phyloP scores from a whole-genome alignment of 2,888 invertebrate genomes.

The Argyra leucocephala region DNA sequence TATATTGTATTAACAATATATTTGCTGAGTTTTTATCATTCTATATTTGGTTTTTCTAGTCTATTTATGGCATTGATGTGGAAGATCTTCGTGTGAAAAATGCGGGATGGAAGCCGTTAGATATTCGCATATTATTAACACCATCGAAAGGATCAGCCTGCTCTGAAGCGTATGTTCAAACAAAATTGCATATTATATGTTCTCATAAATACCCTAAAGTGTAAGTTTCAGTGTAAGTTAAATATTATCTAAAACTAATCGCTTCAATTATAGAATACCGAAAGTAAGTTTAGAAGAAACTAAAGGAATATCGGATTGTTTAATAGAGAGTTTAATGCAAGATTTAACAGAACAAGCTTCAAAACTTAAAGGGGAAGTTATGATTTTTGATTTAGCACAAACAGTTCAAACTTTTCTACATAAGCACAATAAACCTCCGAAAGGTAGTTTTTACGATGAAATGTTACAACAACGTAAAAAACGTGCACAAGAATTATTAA shows the following conservation, averaged over 20 bases:
- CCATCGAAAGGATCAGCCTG: slow-evolving; percentile 70
- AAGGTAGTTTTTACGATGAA: slow-evolving; percentile 80
- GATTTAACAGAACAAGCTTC: slow-evolving; percentile 53
- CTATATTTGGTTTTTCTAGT: slow-evolving; percentile 44
- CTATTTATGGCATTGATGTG: slow-evolving; percentile 66
- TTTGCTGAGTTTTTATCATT: neutral
- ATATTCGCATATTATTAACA: slow-evolving; percentile 60
- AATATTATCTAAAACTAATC: too few relatives aligned
- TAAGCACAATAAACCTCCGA: slow-evolving; percentile 68
- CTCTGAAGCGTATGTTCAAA: slow-evolving; percentile 54
- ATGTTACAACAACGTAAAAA: slow-evolving; percentile 68
- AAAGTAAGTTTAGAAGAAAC: slow-evolving; percentile 60
- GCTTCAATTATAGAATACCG: slow-evolving; percentile 52
- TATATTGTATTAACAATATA: neutral
- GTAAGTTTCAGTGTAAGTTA: slow-evolving; percentile 46
- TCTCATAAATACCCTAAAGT: slow-evolving; percentile 68
- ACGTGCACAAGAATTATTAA: slow-evolving; percentile 53
- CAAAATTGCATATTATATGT: slow-evolving; percentile 68
- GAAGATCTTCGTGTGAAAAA: slow-evolving; percentile 54
- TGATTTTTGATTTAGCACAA: slow-evolving; percentile 76
- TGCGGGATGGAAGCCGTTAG: slow-evolving; percentile 57
- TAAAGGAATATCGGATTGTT: slow-evolving; percentile 68
- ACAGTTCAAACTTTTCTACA: slow-evolving; percentile 71
- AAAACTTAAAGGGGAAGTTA: slow-evolving; percentile 63
- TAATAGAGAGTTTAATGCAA: slow-evolving; percentile 51